Percentiles rank a stretch among this genome's conserved stretches.
phyloP scores from a whole-genome alignment of 2,797 vertebrate species.

The Bovichtus diacanthus region DNA sequence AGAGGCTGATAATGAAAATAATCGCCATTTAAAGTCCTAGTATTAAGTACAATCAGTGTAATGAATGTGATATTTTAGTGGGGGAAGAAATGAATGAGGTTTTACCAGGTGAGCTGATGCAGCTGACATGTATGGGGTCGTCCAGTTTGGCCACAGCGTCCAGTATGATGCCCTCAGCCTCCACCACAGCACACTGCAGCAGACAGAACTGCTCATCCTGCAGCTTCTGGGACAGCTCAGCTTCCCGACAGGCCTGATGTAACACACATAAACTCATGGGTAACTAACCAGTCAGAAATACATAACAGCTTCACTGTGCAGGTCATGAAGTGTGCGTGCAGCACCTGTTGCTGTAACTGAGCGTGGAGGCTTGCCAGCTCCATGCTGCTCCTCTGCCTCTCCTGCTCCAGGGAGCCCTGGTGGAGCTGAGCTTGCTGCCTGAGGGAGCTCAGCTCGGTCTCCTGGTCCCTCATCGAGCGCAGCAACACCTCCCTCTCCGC shows the following conservation, averaged over 20 bases:
- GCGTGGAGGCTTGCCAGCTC: constrained; percentile 74
- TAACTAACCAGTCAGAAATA: not conserved
- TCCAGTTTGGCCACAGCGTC: constrained; percentile 91
- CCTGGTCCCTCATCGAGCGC: constrained; percentile 69
- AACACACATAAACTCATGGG: constrained; percentile 18
- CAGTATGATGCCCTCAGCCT: constrained; percentile 90
- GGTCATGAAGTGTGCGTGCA: not conserved
- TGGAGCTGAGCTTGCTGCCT: constrained; percentile 82
- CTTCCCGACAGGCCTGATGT: constrained; percentile 82
- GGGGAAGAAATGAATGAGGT: not conserved
- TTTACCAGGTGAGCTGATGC: constrained; percentile 90
- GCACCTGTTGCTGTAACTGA: constrained; percentile 86
- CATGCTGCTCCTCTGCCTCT: constrained; percentile 79
- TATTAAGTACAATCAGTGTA: not conserved
- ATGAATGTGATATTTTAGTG: not conserved
- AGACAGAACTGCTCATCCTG: constrained; percentile 88
- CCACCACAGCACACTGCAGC: constrained; percentile 85
- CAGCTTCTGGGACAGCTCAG: constrained; percentile 75
- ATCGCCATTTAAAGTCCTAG: not conserved
- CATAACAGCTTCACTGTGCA: not conserved
- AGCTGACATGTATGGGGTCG: constrained; percentile 91
- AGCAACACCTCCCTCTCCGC: constrained; percentile 83
- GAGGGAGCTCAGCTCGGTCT: constrained; percentile 82
- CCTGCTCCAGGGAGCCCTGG: constrained; percentile 73
- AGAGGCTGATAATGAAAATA: not conserved